These are phyloP conservation scores for Mycetomoellerius zeteki DNA, from an alignment of 1,140 invertebrate species.

Conservation along the genomic window DNA sequence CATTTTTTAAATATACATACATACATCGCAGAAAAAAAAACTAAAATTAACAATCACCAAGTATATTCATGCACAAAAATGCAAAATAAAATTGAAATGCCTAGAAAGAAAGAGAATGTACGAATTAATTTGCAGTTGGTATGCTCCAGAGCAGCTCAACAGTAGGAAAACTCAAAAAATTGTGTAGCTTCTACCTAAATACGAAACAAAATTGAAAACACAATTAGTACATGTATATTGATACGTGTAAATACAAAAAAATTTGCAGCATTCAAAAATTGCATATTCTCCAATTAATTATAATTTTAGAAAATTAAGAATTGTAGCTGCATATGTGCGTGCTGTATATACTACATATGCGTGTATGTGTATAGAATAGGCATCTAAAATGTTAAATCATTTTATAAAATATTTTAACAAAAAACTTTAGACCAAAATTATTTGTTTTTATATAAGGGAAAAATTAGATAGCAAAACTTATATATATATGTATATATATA, in stretches of 20 bases:
- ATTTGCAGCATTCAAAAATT: neutral
- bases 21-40: conserved; percentile 55
- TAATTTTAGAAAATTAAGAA: neutral
- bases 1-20: no score
- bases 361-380: neutral
- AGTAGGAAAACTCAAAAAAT: conserved; percentile 80
- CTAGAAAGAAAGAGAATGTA: conserved; percentile 75
- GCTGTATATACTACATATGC: neutral
- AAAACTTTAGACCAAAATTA: neutral
- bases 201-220: conserved; percentile 76
- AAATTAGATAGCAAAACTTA: neutral
- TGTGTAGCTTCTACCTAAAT: conserved; percentile 83
- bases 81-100: conserved; percentile 27
- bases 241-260: conserved; percentile 33
- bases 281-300: conserved; percentile 15
- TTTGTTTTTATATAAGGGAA: neutral
- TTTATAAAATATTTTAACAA: neutral
- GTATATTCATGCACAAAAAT: conserved; percentile 41
- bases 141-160: conserved; percentile 82
- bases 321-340: neutral
- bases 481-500: no score
- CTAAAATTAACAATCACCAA: conserved; percentile 39
- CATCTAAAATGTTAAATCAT: neutral
- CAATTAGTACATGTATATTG: conserved; percentile 63
- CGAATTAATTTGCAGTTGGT: conserved; percentile 79